Evolutionary conservation across 2,113 vertebrate species (phyloP), one percentile per base, ranked within the genome.

Genomic region (Martes martes): DNA sequence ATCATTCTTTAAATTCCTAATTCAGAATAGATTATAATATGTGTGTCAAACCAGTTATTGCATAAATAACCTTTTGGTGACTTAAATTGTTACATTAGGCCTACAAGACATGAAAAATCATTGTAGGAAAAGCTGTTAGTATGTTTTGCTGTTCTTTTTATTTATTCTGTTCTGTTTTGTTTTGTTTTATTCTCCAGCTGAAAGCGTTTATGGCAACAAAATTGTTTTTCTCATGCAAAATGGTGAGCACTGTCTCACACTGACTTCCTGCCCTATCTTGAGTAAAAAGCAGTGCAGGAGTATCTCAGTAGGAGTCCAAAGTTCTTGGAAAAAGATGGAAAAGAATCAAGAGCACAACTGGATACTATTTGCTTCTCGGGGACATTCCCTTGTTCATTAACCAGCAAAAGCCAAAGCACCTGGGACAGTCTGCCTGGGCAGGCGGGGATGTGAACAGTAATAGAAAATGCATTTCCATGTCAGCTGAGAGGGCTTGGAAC

Each of bases 401-500:
- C 11, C 13, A 73, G 39, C 67, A 94, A 97, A 96, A 83, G 84
- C 63, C 3, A 1, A 67, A 88, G 85, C 39, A 59, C 28, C 23
- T 96, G 83, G 36, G n/a, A 94, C 86, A 18, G 84, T 96, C 89
- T 97, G 6, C 80, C n/a, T 65, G 57, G 92, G 1, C 97, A 73
- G 61, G 57, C 97, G 47, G 61, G 59, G 91, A 52, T 55, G 28
- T 67, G 69, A 94, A 47, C 84, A 92, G 36, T 36, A 91, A 97
- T 78, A n/a, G 91, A 6, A 97, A 97, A 93, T 73, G 2, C 3
- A 63, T 95, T 93, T 96, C 6, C 16, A 0, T 16, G 13, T 92
- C 42, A 36, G n/a, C 67, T 74, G 65, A 93, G 45, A 83, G 16
- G 86, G 57, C 50, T 80, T 85, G 80, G 73, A 96, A 76, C 88